A percentile compares a stretch with the other conserved stretches of the same genome.
These are phyloP conservation scores for Dioctria rufipes DNA, from an alignment of 2,888 invertebrate species.

Conservation along the genomic window DNA sequence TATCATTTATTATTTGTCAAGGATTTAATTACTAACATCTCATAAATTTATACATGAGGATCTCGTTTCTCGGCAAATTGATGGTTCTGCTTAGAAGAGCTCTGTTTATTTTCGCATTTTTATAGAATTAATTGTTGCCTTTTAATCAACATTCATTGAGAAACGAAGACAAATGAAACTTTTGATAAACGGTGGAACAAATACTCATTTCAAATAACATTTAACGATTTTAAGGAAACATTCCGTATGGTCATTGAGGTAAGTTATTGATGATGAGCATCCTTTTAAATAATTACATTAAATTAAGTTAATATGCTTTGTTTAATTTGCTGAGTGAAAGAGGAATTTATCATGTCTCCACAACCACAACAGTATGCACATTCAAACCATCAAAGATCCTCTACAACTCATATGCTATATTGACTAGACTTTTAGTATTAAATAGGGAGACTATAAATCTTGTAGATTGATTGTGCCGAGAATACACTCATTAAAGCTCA, in stretches of 20 bases:
- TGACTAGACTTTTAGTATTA: no score
- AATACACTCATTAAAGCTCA: no score
- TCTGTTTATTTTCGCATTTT: not conserved
- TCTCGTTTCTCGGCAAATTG: not conserved
- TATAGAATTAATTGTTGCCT: not conserved
- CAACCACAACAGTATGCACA: no score
- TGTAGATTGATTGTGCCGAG: no score
- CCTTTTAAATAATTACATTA: no score
- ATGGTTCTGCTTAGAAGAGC: not conserved
- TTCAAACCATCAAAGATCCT: no score
- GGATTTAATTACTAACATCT: slow-evolving; percentile 46
- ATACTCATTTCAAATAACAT: no score
- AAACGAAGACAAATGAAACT: not conserved
- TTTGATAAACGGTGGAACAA: not conserved
- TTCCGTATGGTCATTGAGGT: not conserved
- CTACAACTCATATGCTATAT: no score
- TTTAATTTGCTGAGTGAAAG: not conserved
- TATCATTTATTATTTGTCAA: slow-evolving; percentile 51
- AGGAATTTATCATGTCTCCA: not conserved
- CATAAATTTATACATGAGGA: slow-evolving; percentile 50
- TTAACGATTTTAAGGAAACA: no score
- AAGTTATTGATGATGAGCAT: no score
- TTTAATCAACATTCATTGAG: not conserved
- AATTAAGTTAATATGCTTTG: not conserved
- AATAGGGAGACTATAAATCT: no score